A percentile compares a stretch with the other conserved stretches of the same genome.
Evolutionary conservation across 2,797 vertebrate genomes (phyloP).

Genomic region (Lithobates sylvaticus): DNA sequence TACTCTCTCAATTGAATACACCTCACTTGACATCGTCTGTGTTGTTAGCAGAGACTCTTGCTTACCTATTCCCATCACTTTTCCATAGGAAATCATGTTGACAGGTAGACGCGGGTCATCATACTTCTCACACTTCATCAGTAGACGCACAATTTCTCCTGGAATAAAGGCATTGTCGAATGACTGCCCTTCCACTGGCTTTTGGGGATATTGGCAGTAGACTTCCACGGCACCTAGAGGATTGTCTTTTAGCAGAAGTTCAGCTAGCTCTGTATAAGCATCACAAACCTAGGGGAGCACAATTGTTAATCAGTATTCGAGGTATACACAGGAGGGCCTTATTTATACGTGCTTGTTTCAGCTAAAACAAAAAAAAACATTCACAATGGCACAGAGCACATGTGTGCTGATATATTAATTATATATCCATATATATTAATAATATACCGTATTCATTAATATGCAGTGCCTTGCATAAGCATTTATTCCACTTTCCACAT

Average conservation of each 20-base stretch:
- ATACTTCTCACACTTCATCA: constrained; percentile 73
- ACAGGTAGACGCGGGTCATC: constrained; percentile 72
- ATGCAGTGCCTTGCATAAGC: too few species aligned
- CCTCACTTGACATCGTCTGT: too few species aligned
- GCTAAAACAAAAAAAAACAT: too few species aligned
- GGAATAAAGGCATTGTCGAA: constrained; percentile 78
- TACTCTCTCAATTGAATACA: too few species aligned
- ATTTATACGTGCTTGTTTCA: too few species aligned
- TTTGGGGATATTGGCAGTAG: constrained; percentile 75
- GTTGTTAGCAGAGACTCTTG: neutral
- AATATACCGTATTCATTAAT: too few species aligned
- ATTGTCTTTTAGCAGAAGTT: constrained; percentile 72
- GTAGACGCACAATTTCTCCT: constrained; percentile 74
- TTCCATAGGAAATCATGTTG: constrained; percentile 72
- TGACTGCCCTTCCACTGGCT: constrained; percentile 69
- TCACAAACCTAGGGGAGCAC: constrained; percentile 70
- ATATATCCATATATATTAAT: too few species aligned
- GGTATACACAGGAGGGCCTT: too few species aligned
- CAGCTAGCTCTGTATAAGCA: constrained; percentile 73
- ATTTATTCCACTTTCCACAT: too few species aligned
- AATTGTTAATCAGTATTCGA: too few species aligned
- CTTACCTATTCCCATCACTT: constrained; percentile 77
- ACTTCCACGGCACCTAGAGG: constrained; percentile 73
- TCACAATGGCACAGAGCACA: too few species aligned
- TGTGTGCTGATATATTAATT: too few species aligned